These are phyloP conservation scores for Phalacrocorax aristotelis DNA, from an alignment of 2,113 vertebrate species.

Conservation along the genomic window DNA sequence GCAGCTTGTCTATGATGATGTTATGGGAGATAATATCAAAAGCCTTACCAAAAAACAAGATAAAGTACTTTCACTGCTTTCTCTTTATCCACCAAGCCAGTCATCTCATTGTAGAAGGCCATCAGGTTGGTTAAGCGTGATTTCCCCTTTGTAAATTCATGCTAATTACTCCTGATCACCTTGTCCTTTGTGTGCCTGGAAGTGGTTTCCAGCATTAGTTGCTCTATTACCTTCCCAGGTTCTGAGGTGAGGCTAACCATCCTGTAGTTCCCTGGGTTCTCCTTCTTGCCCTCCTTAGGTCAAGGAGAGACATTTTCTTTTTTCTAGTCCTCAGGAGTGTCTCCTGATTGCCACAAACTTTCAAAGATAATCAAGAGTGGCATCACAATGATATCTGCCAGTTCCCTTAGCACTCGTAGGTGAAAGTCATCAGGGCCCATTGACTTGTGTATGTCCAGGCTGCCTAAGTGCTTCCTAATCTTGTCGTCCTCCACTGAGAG, in stretches of 20 bases:
- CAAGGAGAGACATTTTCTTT: too few relatives aligned
- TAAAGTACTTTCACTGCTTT: background rate
- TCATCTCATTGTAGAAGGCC: background rate
- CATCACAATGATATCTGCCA: background rate
- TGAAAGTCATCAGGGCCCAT: background rate
- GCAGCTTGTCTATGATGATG: background rate
- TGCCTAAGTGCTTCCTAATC: background rate
- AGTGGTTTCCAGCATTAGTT: background rate
- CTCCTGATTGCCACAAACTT: too few relatives aligned
- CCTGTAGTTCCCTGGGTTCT: background rate
- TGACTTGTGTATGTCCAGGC: background rate
- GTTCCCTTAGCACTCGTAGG: background rate
- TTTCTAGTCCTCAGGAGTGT: too few relatives aligned
- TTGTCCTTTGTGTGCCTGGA: background rate
- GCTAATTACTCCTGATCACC: background rate
- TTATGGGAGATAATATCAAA: background rate
- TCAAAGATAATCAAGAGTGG: background rate
- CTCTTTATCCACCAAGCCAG: background rate
- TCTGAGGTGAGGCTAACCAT: background rate
- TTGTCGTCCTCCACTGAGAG: background rate
- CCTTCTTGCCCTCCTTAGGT: background rate
- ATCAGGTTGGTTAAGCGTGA: fast-evolving
- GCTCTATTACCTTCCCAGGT: background rate
- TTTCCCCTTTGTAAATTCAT: background rate
- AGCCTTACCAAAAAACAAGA: background rate